Evolutionary conservation across 2,113 vertebrate species (phyloP), one percentile per base, ranked within the genome.

Genomic region (Neomonachus schauinslandi): DNA sequence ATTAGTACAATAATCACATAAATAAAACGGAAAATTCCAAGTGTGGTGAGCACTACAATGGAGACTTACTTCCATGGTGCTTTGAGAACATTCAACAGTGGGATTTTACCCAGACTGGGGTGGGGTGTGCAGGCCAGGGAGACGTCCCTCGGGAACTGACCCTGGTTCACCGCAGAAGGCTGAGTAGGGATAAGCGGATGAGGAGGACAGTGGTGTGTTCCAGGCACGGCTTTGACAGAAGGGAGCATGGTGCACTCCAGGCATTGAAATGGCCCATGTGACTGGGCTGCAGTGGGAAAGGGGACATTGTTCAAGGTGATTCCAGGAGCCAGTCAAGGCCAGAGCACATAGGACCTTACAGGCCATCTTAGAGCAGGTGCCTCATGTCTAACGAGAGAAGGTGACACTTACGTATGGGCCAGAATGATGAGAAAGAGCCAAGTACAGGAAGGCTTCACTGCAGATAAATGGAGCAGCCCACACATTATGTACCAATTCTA

Each of bases 401-500:
- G 28, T 13, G 26, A 61, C 26, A 21, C 71, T 67, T 39, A 28
- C 61, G 5, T 18, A 28, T 26, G 31, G 19, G 33, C 15, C 79
- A 84, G 71, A 42, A 82, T 28, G n/a, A 61, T 26, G 59, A 59
- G 57, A n/a, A 51, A 21, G 39, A 46, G 49, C 51, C 89, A 83
- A 16, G 28, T 13, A 18, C 9, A 39, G 57, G 36, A 81, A 82
- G 36, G 10, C 31, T 31, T 21, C 39, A 4, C 0, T 39, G 31
- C 84, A 33, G 71, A 21, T 19, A 19, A 14, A 84, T 51, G 49
- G 31, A 77, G 51, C 33, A 33, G 39, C 51, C 26, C 21, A 42
- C 63, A 22, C 2, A 13, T 15, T 24, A 33, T 16, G 1, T 26
- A 42, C 15, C 0, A 0, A 42, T 18, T 84, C 49, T 51, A 69